Evolutionary conservation across 2,113 vertebrate genomes (phyloP), one percentile per base, ranked within the genome.

Genomic region (Cheilinus undulatus): DNA sequence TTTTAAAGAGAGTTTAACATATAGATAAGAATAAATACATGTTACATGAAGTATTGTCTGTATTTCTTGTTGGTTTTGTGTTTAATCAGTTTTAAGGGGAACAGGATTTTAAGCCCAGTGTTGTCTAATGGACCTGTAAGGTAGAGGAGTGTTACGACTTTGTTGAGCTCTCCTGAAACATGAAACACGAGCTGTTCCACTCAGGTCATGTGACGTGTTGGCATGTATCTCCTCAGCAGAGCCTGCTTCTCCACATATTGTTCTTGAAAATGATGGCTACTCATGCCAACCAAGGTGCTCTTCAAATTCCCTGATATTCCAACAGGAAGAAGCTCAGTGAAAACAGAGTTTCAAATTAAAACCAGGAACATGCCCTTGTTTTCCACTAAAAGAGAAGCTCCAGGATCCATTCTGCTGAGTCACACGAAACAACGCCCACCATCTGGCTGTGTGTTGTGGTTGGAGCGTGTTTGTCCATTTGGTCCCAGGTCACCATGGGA

Each of bases 401-500:
- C 52, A 22, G 40, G 52, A 59, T 51, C 30, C 14, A 7, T 52
- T 45, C 22, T 42, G 65, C 49, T 65, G 67, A 82, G 78, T 45
- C 82, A 65, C 11, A 45, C 46, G 53, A 61, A 66, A 11, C 67
- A n/a, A 38, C 12, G 19, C 65, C 75, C 3, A 7, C 74, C 87
- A 82, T 86, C 80, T 89, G 87, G 71, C 46, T 50, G 12, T 32
- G 46, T 15, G 53, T 84, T 71, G 64, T 51, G 24, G 68, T 78
- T 56, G 28, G 48, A 54, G 45, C 65, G 60, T 71, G 78, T 85
- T 64, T 76, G 80, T 81, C 67, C 54, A 65, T 80, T 80, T 70
- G 63, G 63, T 80, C 64, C 19, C 56, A 75, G 84, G 86, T 88
- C 84, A 84, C 80, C 17, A 63, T 56, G 24, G 58, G 80, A 86